phyloP scores from a whole-genome alignment of 2,888 invertebrate species.

The Allacma fusca region DNA sequence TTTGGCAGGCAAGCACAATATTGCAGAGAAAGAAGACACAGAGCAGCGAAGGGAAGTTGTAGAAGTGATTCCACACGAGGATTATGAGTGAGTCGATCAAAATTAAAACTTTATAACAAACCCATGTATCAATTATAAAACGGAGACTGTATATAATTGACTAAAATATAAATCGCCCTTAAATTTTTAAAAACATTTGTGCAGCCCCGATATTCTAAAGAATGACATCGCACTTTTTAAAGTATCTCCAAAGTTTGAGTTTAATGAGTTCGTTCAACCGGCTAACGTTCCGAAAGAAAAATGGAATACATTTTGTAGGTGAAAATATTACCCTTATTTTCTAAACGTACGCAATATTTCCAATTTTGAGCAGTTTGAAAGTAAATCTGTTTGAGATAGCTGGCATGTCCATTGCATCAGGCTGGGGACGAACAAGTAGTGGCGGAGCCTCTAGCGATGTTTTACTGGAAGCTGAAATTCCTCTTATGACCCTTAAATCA shows the following conservation, averaged over 20 bases:
- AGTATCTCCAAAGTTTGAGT: background rate
- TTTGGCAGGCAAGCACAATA: background rate
- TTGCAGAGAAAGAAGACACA: background rate
- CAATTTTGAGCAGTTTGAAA: too few relatives aligned
- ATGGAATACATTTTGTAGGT: background rate
- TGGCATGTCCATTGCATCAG: background rate
- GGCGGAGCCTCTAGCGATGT: background rate
- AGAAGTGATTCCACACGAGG: background rate
- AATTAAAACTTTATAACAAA: too few relatives aligned
- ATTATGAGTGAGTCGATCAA: background rate
- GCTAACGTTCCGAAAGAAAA: background rate
- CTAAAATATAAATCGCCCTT: too few relatives aligned
- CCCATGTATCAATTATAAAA: too few relatives aligned
- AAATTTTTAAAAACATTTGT: too few relatives aligned
- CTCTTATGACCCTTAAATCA: background rate
- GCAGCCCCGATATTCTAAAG: background rate
- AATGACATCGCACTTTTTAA: slow-evolving; percentile 4
- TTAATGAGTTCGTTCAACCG: background rate
- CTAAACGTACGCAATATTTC: too few relatives aligned
- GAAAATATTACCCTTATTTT: too few relatives aligned
- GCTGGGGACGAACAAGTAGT: background rate
- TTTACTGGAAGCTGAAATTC: background rate
- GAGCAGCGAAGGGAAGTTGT: background rate
- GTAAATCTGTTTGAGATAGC: background rate
- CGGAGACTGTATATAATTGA: too few relatives aligned